A percentile compares a stretch with the other conserved stretches of the same genome.
Conservation (phyloP, 2,797 vertebrate genomes). For the Neomorphus geoffroyi region DNA sequence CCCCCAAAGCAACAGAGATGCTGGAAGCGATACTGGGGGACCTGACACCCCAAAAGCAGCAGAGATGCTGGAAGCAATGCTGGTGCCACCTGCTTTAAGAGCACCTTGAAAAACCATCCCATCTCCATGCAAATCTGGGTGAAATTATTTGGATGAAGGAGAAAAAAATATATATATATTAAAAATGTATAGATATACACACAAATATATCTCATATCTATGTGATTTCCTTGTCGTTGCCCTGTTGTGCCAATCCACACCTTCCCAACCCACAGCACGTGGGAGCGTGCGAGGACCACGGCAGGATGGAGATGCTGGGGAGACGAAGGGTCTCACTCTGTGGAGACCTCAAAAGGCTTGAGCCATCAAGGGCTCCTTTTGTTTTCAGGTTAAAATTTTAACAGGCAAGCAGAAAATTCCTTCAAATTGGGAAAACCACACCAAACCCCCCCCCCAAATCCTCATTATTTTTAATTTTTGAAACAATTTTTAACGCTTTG, state of each 20-base stretch:
- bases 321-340: neutral
- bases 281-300: no score
- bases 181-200: accelerated
- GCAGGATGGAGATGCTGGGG: no score
- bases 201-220: accelerated
- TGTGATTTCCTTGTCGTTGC: neutral
- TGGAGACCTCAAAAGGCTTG: neutral
- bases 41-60: no score
- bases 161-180: accelerated
- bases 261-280: accelerated
- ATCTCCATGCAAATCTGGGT: neutral
- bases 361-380: neutral
- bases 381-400: neutral
- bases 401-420: neutral
- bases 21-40: no score
- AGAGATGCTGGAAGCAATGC: no score
- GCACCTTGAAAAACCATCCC: neutral
- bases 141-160: accelerated
- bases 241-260: neutral
- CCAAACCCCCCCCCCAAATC: neutral
- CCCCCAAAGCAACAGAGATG: no score
- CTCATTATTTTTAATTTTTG: neutral
- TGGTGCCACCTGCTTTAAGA: accelerated
- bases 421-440: neutral
- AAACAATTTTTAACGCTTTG: neutral